A percentile compares a stretch with the other conserved stretches of the same genome.
Conservation (phyloP, 2,797 vertebrate species). For the Poecilia wingei region DNA sequence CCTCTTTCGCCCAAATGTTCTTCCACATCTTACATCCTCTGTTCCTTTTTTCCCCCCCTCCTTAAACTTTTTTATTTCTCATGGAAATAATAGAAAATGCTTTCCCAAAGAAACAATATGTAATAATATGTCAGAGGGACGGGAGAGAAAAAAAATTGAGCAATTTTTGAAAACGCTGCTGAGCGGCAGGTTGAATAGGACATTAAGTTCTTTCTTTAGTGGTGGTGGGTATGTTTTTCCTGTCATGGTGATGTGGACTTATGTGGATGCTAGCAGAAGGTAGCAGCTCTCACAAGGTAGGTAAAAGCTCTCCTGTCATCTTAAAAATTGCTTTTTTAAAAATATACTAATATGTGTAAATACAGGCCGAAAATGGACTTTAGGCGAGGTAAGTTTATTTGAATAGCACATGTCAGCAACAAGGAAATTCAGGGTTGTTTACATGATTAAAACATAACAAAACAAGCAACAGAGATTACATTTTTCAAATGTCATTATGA, state of each 20-base stretch:
- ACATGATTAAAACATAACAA: background rate
- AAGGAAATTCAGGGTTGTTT: background rate
- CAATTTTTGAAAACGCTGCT: constrained; percentile 90
- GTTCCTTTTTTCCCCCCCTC: constrained; percentile 32
- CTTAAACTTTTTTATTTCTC: constrained; percentile 92
- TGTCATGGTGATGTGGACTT: constrained; percentile 90
- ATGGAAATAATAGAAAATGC: constrained; percentile 91
- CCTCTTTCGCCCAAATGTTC: constrained; percentile 81
- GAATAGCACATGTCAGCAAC: background rate
- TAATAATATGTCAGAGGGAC: constrained; percentile 94
- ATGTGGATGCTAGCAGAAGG: constrained; percentile 88
- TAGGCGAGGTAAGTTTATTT: background rate
- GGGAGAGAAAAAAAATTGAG: constrained; percentile 81
- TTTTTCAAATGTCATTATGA: background rate
- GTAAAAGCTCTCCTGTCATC: constrained; percentile 93
- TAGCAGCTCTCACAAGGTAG: constrained; percentile 78
- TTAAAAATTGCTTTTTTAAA: constrained; percentile 81
- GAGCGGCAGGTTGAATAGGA: constrained; percentile 89
- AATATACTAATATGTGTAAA: constrained; percentile 85
- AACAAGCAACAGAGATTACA: background rate
- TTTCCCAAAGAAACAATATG: constrained; percentile 94
- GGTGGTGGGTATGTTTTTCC: constrained; percentile 85
- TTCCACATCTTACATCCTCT: constrained; percentile 65
- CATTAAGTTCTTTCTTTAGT: constrained; percentile 95
- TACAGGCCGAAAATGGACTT: constrained; percentile 81